These are phyloP conservation scores for Mesitornis unicolor DNA, from an alignment of 2,113 vertebrate genomes.

Conservation along the genomic window DNA sequence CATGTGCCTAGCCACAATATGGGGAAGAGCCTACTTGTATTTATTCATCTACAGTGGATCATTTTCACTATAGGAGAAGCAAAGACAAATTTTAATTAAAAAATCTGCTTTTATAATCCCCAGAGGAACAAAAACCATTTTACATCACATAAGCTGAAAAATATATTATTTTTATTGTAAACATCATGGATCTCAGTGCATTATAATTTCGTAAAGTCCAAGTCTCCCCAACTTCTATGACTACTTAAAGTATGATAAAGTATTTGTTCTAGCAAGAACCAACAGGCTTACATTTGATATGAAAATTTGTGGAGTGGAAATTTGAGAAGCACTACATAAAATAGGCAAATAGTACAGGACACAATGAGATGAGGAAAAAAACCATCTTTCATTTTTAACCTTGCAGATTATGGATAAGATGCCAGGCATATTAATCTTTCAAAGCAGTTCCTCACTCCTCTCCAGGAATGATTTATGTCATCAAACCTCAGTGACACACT, in stretches of 20 bases:
- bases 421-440: not conserved
- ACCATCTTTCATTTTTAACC: not conserved
- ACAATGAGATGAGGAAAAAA: not conserved
- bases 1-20: not conserved
- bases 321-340: not conserved
- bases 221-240: not conserved
- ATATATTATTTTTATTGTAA: not conserved
- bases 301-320: not conserved
- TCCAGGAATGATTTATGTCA: not conserved
- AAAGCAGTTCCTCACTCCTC: not conserved
- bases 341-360: not conserved
- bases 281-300: not conserved
- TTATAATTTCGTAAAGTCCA: not conserved
- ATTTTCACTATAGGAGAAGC: not conserved
- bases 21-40: not conserved
- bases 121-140: not conserved
- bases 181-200: not conserved
- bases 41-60: not conserved
- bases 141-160: not conserved
- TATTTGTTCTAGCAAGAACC: not conserved
- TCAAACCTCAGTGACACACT: not conserved
- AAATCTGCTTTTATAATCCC: not conserved
- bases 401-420: not conserved
- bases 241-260: not conserved
- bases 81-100: not conserved